These are phyloP conservation scores for Hydractinia symbiolongicarpus DNA, from an alignment of 30 jellyfish, hydroid and myxozoan species.

Conservation along the genomic window DNA sequence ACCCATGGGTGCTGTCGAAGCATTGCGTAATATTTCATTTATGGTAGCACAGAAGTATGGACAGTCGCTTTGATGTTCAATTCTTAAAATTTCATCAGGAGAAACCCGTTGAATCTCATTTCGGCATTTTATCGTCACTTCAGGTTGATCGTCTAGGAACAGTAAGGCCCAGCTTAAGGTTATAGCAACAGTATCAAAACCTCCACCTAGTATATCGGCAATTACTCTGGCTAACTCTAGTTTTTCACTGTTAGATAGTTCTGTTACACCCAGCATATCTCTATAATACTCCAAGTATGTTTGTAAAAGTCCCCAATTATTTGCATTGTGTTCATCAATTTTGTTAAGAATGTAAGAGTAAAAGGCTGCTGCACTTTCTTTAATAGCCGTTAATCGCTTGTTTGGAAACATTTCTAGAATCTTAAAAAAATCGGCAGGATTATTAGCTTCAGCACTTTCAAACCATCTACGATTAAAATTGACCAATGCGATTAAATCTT, in stretches of 20 bases:
- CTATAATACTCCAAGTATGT: background rate
- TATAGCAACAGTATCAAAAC: conserved; percentile 42
- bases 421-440: conserved; percentile 34
- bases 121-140: conserved; percentile 10
- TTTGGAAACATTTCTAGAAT: conserved; percentile 26
- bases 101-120: background rate
- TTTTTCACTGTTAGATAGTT: background rate
- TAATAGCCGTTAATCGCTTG: conserved; percentile 10
- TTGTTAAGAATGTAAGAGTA: background rate
- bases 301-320: background rate
- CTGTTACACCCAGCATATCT: conserved; percentile 7
- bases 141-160: conserved; percentile 5
- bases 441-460: conserved; percentile 36
- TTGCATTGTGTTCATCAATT: conserved; percentile 1
- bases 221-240: conserved; percentile 18
- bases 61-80: background rate
- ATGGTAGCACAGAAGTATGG: conserved; percentile 31
- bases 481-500: conserved; percentile 14
- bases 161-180: conserved; percentile 25
- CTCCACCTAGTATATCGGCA: conserved; percentile 38
- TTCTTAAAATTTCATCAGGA: background rate
- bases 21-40: conserved; percentile 17
- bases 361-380: conserved; percentile 14
- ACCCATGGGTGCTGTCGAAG: conserved; percentile 37
- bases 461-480: conserved; percentile 21